These are phyloP conservation scores for Pseudachorutes palmiensis DNA, from an alignment of 1,140 invertebrate species.

Conservation along the genomic window DNA sequence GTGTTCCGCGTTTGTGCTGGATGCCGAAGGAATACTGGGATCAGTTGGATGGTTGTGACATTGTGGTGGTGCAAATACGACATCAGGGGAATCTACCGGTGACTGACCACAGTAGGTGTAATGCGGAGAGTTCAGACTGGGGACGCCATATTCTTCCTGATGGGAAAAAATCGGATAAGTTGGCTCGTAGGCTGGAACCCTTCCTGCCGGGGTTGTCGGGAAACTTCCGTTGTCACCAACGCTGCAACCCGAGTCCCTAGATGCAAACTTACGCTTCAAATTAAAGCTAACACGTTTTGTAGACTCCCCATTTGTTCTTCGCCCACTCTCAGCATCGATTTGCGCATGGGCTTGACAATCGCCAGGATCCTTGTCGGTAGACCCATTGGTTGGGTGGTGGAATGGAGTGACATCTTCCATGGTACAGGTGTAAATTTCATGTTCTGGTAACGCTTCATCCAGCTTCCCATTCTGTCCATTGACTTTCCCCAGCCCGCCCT, in stretches of 20 bases:
- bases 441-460: conserved; percentile 1
- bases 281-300: conserved; percentile 38
- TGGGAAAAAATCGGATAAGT: conserved; percentile 37
- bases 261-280: conserved; percentile 36
- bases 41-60: neutral
- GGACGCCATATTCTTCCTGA: conserved; percentile 40
- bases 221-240: conserved; percentile 23
- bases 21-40: neutral
- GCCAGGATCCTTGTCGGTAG: neutral
- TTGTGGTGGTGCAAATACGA: neutral
- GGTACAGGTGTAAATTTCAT: neutral
- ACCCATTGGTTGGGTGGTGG: neutral
- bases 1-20: neutral
- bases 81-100: conserved; percentile 20
- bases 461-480: conserved; percentile 10
- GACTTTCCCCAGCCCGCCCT: neutral
- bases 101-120: conserved; percentile 37
- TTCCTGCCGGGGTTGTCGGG: conserved; percentile 7
- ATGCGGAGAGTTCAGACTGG: conserved; percentile 35
- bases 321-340: conserved; percentile 1
- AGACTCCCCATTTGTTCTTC: conserved; percentile 19
- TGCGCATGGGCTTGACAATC: neutral
- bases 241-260: conserved; percentile 34
- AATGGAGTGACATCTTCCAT: neutral
- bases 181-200: conserved; percentile 23